Evolutionary conservation across 1,140 invertebrate species (phyloP).

Genomic region (Orchestia grillus): DNA sequence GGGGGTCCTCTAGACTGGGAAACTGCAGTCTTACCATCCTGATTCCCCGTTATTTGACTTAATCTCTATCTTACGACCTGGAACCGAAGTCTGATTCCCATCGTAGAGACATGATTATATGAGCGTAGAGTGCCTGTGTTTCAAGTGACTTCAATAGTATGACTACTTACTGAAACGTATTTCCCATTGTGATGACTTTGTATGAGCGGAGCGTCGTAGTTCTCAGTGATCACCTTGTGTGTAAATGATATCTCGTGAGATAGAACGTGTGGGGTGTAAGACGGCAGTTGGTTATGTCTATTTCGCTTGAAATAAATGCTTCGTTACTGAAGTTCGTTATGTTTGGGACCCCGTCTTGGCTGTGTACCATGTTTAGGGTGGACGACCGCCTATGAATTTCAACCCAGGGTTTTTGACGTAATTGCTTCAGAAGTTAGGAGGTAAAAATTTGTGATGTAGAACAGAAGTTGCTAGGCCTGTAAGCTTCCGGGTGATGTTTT

Average conservation of each 20-base stretch:
- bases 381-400: not conserved
- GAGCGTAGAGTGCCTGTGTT: too few species aligned
- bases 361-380: not conserved
- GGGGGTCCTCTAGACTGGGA: not conserved
- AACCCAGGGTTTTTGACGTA: not conserved
- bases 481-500: not conserved
- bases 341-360: not conserved
- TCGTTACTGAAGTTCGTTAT: not conserved
- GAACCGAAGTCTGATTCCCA: not conserved
- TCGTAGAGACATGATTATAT: too few species aligned
- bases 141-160: too few species aligned
- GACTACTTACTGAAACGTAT: too few species aligned
- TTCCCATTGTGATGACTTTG: too few species aligned
- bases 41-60: not conserved
- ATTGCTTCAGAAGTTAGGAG: too few species aligned
- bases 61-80: not conserved
- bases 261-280: too few species aligned
- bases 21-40: not conserved
- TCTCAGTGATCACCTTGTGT: too few species aligned
- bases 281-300: too few species aligned
- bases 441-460: too few species aligned
- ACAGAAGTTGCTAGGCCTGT: not conserved
- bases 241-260: too few species aligned
- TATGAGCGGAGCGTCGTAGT: too few species aligned
- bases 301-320: not conserved